Percentiles rank a stretch among this genome's conserved stretches.
Evolutionary conservation across 2,888 invertebrate species (phyloP).

Genomic region (Tetragonisca angustula): DNA sequence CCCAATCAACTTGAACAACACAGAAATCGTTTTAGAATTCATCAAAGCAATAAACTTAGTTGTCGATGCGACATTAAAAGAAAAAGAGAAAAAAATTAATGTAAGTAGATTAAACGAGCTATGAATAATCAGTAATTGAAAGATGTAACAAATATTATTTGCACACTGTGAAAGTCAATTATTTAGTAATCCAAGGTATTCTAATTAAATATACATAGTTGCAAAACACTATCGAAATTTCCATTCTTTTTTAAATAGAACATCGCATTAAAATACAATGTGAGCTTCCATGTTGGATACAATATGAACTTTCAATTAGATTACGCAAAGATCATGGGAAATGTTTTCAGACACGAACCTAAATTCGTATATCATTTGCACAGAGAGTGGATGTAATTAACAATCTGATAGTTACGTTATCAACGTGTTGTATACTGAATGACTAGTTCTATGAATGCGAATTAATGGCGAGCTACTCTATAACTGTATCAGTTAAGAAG

Average conservation of each 20-base stretch:
- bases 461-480: too few relatives aligned
- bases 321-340: constrained; percentile 1
- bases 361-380: constrained; percentile 2
- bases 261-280: neutral
- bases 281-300: too few relatives aligned
- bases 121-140: neutral
- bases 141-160: neutral
- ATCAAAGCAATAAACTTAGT: too few relatives aligned
- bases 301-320: too few relatives aligned
- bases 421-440: neutral
- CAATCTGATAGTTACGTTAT: neutral
- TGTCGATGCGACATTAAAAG: too few relatives aligned
- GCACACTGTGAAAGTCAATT: neutral
- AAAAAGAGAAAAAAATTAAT: neutral
- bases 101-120: neutral
- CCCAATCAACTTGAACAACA: too few relatives aligned
- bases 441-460: too few relatives aligned
- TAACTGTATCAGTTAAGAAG: too few relatives aligned
- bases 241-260: neutral
- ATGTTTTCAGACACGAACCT: neutral
- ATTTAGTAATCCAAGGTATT: neutral
- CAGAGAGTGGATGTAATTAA: neutral
- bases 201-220: neutral
- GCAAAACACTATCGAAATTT: neutral
- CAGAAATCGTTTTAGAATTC: too few relatives aligned